phyloP scores from a whole-genome alignment of 2,113 vertebrate genomes.

The Tetrax tetrax region DNA sequence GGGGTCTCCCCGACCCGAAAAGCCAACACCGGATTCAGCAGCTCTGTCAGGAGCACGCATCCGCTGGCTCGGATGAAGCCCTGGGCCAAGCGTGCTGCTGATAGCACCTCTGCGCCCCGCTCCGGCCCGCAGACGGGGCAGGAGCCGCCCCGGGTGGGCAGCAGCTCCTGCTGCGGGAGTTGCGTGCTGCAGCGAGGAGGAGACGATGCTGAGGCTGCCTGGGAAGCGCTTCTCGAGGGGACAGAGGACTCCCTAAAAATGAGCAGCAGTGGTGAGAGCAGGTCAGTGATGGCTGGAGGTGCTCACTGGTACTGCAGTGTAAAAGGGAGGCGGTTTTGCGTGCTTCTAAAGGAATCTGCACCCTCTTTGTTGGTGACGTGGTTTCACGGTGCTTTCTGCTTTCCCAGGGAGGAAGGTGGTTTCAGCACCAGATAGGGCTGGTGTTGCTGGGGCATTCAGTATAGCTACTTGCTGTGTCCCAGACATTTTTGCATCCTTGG shows the following conservation, averaged over 20 bases:
- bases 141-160: background rate
- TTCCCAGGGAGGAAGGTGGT: background rate
- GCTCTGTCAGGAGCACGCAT: background rate
- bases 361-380: fast-evolving
- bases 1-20: background rate
- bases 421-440: background rate
- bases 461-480: background rate
- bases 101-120: background rate
- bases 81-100: fast-evolving
- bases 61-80: background rate
- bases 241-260: background rate
- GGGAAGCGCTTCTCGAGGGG: fast-evolving
- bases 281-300: background rate
- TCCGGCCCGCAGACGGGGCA: background rate
- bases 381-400: background rate
- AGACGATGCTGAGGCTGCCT: fast-evolving
- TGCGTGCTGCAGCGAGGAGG: fast-evolving
- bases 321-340: fast-evolving
- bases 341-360: background rate
- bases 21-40: background rate
- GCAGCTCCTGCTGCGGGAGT: background rate
- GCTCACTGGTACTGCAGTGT: too few relatives aligned
- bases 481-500: background rate
- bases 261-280: background rate
- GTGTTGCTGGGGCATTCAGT: fast-evolving